Percentiles rank a stretch among this genome's conserved stretches.
Conservation (phyloP, 1,140 invertebrate species). For the Nasonia vitripennis region DNA sequence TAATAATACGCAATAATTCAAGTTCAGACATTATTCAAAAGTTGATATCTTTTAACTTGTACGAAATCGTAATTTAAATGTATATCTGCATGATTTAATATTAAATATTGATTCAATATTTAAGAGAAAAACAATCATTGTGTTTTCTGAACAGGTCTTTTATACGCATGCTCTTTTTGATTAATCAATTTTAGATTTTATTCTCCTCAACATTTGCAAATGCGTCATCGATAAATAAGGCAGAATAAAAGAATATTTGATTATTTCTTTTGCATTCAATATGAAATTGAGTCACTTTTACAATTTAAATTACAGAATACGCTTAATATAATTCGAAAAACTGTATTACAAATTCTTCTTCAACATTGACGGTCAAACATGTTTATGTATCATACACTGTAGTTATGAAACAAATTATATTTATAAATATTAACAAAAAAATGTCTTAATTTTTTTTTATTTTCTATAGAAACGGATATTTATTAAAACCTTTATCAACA, state of each 20-base stretch:
- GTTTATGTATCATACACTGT: constrained; percentile 66
- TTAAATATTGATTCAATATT: neutral
- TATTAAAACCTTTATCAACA: neutral
- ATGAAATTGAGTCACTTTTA: constrained; percentile 6
- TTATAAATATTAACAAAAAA: constrained; percentile 66
- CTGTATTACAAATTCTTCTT: constrained; percentile 48
- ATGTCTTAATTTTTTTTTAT: constrained; percentile 52
- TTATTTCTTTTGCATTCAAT: constrained; percentile 22
- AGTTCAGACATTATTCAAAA: constrained; percentile 16
- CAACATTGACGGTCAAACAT: constrained; percentile 55
- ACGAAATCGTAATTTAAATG: neutral
- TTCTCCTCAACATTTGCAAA: neutral
- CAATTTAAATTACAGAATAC: constrained; percentile 21
- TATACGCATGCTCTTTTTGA: constrained; percentile 8
- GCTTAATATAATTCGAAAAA: constrained; percentile 31
- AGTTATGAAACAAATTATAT: constrained; percentile 69
- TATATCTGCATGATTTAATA: neutral
- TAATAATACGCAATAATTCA: neutral
- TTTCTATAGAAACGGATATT: neutral
- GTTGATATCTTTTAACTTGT: neutral
- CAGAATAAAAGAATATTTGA: neutral
- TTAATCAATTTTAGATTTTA: neutral
- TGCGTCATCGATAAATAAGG: neutral
- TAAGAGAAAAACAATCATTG: neutral
- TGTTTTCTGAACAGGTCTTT: constrained; percentile 5